Evolutionary conservation across 2,888 invertebrate genomes (phyloP), one percentile per base, ranked within the genome.

Genomic region (Drosophila seclusa): DNA sequence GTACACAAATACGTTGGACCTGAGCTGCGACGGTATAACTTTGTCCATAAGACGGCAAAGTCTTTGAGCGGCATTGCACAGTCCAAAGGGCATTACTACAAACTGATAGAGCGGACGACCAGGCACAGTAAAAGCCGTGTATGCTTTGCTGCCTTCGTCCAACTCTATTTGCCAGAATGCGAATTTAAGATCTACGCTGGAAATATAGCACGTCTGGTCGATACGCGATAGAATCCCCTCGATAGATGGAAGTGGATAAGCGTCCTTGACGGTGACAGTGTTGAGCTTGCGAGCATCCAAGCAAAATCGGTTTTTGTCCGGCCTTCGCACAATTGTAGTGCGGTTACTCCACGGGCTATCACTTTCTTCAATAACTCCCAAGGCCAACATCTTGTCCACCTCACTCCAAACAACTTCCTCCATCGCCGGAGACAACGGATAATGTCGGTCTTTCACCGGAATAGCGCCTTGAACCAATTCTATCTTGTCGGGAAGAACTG

Each of bases 61-160:
- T 7, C 31, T 29, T 18, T 53, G 32, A 11, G 60, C 24, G 10
- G 64, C 57, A 27, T 64, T 64, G 32, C 50, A 40, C 2, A 64
- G 29, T 0, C 55, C 50, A 8, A 65, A 54, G 6, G 53, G 32
- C 62, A 54, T 62, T 16, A 55, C 36, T 6, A 11, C n/a, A 0
- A 49, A 55, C 24, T 55, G 63, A 16, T 29, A 18, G 16, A 50
- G 34, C 60, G 18, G 18, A 6, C 36, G 50, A 6, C 36, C 34
- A 2, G 54, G 62, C 4, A 42, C 34, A 2, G 54, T 66, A 34
- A 70, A 65, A 6, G 60, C 58, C 3, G 57, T 68, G n/a, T 29
- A 58, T 8, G 36, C 32, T 13, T 42, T 45, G 11, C 52, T 53
- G 24, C 59, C 36, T 10, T 49, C 36, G 1, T 60, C 55, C 11